A percentile compares a stretch with the other conserved stretches of the same genome.
These are phyloP conservation scores for Pontoporia blainvillei DNA, from an alignment of 2,113 vertebrate species.

Conservation along the genomic window DNA sequence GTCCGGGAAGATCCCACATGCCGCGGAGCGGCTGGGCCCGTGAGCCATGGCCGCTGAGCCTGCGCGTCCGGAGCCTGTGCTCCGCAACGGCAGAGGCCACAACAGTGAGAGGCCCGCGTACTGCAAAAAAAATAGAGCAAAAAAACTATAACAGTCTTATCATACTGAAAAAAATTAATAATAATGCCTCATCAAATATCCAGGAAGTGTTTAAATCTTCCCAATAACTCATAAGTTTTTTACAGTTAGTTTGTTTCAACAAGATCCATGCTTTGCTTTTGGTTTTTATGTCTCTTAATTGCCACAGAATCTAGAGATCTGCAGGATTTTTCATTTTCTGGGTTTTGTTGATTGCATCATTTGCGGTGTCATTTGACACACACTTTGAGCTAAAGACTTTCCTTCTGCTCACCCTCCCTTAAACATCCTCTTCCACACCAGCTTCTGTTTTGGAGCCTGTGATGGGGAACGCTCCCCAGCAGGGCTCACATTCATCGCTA, in stretches of 20 bases:
- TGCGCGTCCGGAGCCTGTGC: too few relatives aligned
- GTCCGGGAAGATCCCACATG: too few relatives aligned
- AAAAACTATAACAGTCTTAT: neutral
- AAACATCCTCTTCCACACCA: neutral
- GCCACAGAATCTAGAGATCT: neutral
- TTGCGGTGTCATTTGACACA: neutral
- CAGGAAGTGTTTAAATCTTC: neutral
- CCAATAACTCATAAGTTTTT: neutral
- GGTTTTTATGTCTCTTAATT: neutral
- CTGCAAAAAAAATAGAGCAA: neutral
- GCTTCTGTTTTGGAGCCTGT: neutral
- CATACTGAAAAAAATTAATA: neutral
- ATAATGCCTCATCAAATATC: neutral
- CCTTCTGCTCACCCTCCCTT: neutral
- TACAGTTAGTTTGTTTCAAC: neutral
- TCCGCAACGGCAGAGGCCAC: too few relatives aligned
- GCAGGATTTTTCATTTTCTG: neutral
- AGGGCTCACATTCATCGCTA: neutral
- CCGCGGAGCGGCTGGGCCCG: rapidly evolving
- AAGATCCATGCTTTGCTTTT: neutral
- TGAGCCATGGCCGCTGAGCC: too few relatives aligned
- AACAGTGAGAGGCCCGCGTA: rapidly evolving
- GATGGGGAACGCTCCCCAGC: neutral
- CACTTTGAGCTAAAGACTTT: neutral
- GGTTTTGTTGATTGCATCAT: neutral